Base-by-base conservation (phyloP, 2,113 vertebrate species). In the Rana temporaria region DNA sequence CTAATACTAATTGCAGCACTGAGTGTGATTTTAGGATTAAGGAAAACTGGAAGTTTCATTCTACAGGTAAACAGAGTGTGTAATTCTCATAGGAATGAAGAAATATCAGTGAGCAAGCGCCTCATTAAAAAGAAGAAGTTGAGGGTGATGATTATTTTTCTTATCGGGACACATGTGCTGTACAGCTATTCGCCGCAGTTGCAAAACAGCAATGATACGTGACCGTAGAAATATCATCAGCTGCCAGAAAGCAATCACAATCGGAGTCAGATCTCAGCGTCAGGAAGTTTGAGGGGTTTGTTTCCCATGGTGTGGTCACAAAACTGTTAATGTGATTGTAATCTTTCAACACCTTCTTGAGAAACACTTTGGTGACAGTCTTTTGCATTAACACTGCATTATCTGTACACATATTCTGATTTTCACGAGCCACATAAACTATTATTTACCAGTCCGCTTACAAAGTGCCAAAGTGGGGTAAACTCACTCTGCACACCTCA, bases 251-350 rank as follows among this genome's bases (percentile, higher is more conserved):
- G 14, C 15, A 3, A 70, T 64, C 26, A 24, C 60, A 74, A 67
- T 73, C 20, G 24, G 6, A 19, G 26, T 22, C 34, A 30, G 42
- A 65, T 73, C 67, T 74, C 12, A 70, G 32, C 0, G 65, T 70
- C 66, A 69, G 68, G 68, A 69, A 59, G 38, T 32, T 48, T 53
- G 34, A 30, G 14, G 57, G 26, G 52, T 66, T 82, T 67, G 22
- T 24, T 65, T 42, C 79, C 59, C 60, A 73, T 24, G 19, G 56
- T 74, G 69, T 34, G 80, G 80, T 82, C 48, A 59, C 30, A 55
- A 34, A 74, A 74, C 60, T 57, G 69, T 56, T 72, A 75, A 70
- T 24, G n/a, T 53, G 52, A 81, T 59, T 32, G 12, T 22, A 53
- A 73, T 71, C 57, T 63, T n/a, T 4, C 11, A 26, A 71, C 52